These are phyloP conservation scores for Coendou prehensilis DNA, from an alignment of 2,797 vertebrate genomes.

Conservation along the genomic window DNA sequence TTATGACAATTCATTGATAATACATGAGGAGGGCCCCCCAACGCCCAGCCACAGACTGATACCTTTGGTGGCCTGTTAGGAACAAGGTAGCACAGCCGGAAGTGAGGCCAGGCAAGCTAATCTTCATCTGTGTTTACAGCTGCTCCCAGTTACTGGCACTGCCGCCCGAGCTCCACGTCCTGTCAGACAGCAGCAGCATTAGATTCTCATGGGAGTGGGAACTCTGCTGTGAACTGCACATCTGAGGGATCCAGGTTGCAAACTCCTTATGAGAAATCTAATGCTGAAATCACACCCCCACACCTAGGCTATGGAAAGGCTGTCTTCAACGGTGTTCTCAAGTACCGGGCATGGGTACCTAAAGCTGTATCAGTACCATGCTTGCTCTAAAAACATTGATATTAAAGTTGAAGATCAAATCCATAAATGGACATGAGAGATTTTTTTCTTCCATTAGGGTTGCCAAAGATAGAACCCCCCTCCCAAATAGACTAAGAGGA, in stretches of 20 bases:
- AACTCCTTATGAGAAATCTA: background rate
- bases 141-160: background rate
- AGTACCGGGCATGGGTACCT: background rate
- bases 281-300: background rate
- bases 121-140: background rate
- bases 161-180: background rate
- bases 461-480: background rate
- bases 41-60: background rate
- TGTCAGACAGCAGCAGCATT: background rate
- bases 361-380: background rate
- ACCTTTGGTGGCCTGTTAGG: background rate
- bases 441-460: background rate
- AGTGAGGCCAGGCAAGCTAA: background rate
- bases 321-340: background rate
- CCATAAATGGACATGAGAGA: background rate
- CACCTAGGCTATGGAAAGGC: too few species aligned
- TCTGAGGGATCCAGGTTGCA: background rate
- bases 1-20: background rate
- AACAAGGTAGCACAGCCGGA: background rate
- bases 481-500: background rate
- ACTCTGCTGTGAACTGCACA: background rate
- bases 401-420: conserved; percentile 2
- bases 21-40: background rate
- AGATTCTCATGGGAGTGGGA: background rate
- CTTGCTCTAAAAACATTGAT: background rate